These are phyloP conservation scores for Trachymyrmex septentrionalis DNA, from an alignment of 1,140 invertebrate genomes.

Conservation along the genomic window DNA sequence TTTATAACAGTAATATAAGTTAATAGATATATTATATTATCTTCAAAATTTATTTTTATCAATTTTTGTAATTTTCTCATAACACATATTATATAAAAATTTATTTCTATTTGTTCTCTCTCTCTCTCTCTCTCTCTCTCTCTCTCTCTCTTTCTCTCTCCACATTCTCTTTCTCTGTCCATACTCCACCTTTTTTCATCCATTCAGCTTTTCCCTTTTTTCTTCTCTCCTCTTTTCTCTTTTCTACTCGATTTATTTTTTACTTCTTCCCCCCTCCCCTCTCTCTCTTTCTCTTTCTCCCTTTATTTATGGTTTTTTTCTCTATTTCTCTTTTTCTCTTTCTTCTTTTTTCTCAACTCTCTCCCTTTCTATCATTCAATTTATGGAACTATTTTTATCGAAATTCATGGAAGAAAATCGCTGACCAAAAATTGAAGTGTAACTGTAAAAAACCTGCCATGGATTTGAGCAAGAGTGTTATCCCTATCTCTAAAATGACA, in stretches of 20 bases:
- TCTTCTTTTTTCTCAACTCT: neutral
- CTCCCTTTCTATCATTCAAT: neutral
- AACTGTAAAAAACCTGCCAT: neutral
- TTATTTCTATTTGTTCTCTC: neutral
- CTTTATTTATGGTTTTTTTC: neutral
- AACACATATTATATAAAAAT: conserved; percentile 3
- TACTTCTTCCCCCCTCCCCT: neutral
- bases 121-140: neutral
- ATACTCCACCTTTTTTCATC: neutral
- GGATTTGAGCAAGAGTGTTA: neutral
- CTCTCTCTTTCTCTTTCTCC: neutral
- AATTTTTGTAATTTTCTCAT: neutral
- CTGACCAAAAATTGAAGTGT: conserved; percentile 9
- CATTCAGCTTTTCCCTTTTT: neutral
- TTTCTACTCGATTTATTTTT: neutral
- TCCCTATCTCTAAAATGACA: neutral
- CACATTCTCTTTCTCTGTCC: neutral
- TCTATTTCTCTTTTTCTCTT: neutral
- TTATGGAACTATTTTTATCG: neutral
- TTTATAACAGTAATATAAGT: neutral
- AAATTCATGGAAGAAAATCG: neutral
- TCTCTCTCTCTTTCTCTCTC: neutral
- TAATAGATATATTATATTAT: neutral
- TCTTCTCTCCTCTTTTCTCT: neutral
- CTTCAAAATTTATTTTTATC: neutral